Base-by-base conservation (phyloP, 2,113 vertebrate genomes). In the Pangasianodon gigas region DNA sequence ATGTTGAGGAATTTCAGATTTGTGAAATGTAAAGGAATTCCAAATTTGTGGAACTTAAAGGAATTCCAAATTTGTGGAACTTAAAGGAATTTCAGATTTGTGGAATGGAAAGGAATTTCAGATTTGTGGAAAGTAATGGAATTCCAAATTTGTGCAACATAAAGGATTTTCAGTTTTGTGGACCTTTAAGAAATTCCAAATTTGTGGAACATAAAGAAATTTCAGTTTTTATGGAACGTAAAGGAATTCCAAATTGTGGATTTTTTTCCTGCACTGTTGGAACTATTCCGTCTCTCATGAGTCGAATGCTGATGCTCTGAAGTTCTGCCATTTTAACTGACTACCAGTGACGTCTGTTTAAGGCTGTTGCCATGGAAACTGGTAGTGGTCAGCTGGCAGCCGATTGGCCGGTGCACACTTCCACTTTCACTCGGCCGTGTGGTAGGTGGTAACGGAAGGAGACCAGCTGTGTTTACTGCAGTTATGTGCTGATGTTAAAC, bases 351-450 rank as follows among this genome's bases (percentile, higher is more conserved):
- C 13, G 67, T 69, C 29, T 41, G 86, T 90, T 89, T 90, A 91
- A 89, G 89, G 90, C 69, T 88, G 85, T 88, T 90, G 60, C 75
- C 26, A 89, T 75, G 71, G 90, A 91, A 52, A 58, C 51, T 41
- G 65, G 65, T 67, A 79, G 52, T 77, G n/a, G n/a, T 56, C 87
- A 60, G 46, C 77, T 37, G 41, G 60, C n/a, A 18, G 65, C 69
- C 16, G 90, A 89, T 41, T 44, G 41, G 41, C 91, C 91, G 7
- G 71, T 83, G 13, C 54, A 87, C 16, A 48, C 46, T 32, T 90
- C 92, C 65, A 90, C 91, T 65, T 90, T 88, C 58, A 41, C 29
- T 58, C 32, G 58, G 48, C 56, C n/a, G 29, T 89, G 90, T 89
- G 89, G 56, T 37, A 1, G 67, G n/a, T 51, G 54, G 84, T 29